Evolutionary conservation across 2,888 invertebrate genomes (phyloP).

Genomic region (Epinotia ramella): DNA sequence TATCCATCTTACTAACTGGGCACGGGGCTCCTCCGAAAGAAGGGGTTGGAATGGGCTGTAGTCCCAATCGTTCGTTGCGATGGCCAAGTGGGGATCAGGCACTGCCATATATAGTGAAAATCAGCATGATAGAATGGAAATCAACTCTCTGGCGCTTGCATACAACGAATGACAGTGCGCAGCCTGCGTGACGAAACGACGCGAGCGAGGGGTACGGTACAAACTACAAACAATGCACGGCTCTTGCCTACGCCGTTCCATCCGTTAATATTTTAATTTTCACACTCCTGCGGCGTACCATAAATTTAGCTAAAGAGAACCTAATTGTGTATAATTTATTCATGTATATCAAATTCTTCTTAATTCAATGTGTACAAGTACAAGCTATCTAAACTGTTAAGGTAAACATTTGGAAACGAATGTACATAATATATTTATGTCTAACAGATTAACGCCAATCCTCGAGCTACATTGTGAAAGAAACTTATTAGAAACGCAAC

Average conservation of each 20-base stretch:
- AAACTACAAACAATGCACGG: slow-evolving; percentile 18
- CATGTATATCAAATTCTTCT: not conserved
- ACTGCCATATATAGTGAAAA: slow-evolving; percentile 3
- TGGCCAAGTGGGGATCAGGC: too few species aligned
- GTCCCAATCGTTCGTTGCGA: too few species aligned
- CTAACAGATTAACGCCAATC: not conserved
- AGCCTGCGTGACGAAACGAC: slow-evolving; percentile 34
- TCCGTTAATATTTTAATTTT: slow-evolving; percentile 3
- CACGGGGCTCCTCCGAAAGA: too few species aligned
- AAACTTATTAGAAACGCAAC: not conserved
- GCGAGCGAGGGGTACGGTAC: slow-evolving; percentile 33
- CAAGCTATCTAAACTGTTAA: too few species aligned
- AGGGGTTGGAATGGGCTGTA: too few species aligned
- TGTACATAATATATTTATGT: not conserved
- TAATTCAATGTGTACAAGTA: too few species aligned
- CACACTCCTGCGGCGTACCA: not conserved
- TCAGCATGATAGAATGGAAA: slow-evolving; percentile 27
- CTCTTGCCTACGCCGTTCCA: slow-evolving; percentile 12
- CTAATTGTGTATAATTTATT: not conserved
- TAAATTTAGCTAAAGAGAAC: not conserved
- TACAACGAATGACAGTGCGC: slow-evolving; percentile 39
- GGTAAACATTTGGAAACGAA: too few species aligned
- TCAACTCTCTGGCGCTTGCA: slow-evolving; percentile 35
- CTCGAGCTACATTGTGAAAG: not conserved
- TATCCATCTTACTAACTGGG: not conserved